Conservation (phyloP, 2,888 invertebrate species). For the Tridacna gigas region DNA sequence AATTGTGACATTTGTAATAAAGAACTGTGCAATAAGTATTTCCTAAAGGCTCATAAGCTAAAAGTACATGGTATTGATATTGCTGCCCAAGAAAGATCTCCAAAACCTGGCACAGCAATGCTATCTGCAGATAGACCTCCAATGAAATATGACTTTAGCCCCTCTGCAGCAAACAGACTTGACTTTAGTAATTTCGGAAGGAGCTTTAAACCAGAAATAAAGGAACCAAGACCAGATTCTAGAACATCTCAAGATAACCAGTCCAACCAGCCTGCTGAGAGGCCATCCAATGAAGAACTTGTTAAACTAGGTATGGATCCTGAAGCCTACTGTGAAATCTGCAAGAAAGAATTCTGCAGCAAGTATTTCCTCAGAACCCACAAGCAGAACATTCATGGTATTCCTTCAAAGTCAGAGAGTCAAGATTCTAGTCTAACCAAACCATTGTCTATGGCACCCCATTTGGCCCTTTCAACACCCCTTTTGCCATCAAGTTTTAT, state of each 20-base stretch:
- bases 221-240: conserved; percentile 60
- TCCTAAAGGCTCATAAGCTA: conserved; percentile 99
- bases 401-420: conserved; percentile 86
- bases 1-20: conserved; percentile 98
- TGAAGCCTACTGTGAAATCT: conserved; percentile 87
- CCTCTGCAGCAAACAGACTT: conserved; percentile 54
- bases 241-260: conserved; percentile 50
- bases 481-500: conserved; percentile 59
- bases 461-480: conserved; percentile 59
- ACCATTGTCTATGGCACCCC: conserved; percentile 56
- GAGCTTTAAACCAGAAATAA: conserved; percentile 64
- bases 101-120: conserved; percentile 57
- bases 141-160: conserved; percentile 58
- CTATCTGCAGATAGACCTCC: conserved; percentile 21
- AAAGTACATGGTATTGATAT: conserved; percentile 91
- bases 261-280: conserved; percentile 63
- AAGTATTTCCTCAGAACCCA: conserved; percentile 99
- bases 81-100: conserved; percentile 61
- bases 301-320: conserved; percentile 84
- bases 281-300: conserved; percentile 79
- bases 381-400: conserved; percentile 98
- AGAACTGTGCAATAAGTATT: conserved; percentile 99
- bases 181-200: conserved; percentile 60
- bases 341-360: conserved; percentile 98
- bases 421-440: conserved; percentile 39